Percentiles rank a stretch among this genome's conserved stretches.
These are phyloP conservation scores for Mechanitis messenoides DNA, from an alignment of 2,888 invertebrate species.

Conservation along the genomic window DNA sequence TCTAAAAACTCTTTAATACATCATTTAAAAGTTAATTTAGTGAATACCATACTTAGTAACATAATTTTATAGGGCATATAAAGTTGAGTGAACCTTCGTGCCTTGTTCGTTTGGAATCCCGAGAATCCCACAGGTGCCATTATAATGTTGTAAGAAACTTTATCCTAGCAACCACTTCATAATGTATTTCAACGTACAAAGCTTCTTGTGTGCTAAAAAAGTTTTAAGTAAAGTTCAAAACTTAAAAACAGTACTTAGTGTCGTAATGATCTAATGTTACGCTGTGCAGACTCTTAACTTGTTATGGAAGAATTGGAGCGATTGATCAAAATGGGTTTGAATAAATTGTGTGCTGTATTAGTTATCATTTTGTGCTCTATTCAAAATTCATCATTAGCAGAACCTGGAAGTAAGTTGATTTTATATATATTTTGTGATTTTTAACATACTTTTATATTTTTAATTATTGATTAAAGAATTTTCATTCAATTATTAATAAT, in stretches of 20 bases:
- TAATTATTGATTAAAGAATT: too few relatives aligned
- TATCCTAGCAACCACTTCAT: conserved; percentile 65
- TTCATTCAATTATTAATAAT: too few relatives aligned
- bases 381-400: conserved; percentile 42
- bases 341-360: conserved; percentile 43
- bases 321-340: conserved; percentile 59
- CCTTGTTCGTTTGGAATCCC: conserved; percentile 44
- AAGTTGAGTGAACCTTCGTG: conserved; percentile 71
- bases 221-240: conserved; percentile 8
- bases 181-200: conserved; percentile 31
- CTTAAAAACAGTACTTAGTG: conserved; percentile 19
- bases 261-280: conserved; percentile 25
- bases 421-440: background rate
- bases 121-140: conserved; percentile 66
- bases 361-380: conserved; percentile 42
- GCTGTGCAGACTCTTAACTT: conserved; percentile 37
- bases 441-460: background rate
- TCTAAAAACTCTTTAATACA: conserved; percentile 1
- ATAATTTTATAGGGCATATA: conserved; percentile 40
- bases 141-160: conserved; percentile 61
- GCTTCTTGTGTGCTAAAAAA: conserved; percentile 23
- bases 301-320: conserved; percentile 71
- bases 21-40: conserved; percentile 11
- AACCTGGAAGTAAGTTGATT: conserved; percentile 49
- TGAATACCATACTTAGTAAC: conserved; percentile 11